Evolutionary conservation across 2,113 vertebrate species (phyloP).

Genomic region (Delphinapterus leucas): DNA sequence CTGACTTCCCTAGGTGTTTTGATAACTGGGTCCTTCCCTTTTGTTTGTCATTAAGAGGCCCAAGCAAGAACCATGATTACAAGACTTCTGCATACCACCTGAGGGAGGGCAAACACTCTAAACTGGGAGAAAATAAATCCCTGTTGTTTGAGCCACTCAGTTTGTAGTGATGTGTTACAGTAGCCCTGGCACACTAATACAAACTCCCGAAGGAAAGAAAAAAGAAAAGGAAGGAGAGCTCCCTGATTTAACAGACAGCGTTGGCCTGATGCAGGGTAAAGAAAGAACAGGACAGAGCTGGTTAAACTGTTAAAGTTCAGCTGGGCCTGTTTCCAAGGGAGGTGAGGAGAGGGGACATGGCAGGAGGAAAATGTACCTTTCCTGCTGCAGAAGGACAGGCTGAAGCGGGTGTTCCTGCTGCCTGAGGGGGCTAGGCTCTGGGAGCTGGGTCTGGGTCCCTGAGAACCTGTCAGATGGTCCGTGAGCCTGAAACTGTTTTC

Average conservation of each 20-base stretch:
- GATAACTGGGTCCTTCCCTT: neutral
- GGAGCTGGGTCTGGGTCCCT: too few relatives aligned
- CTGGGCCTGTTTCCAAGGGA: neutral
- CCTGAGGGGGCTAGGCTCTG: neutral
- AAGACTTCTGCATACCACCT: neutral
- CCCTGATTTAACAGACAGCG: neutral
- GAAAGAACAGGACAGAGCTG: neutral
- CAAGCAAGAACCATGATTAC: neutral
- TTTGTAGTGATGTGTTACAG: accelerated
- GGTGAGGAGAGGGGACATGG: accelerated
- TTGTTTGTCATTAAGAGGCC: neutral
- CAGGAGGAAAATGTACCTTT: neutral
- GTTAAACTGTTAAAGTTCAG: neutral
- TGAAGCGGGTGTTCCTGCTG: neutral
- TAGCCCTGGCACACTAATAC: too few relatives aligned
- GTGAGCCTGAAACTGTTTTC: neutral
- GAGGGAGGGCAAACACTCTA: neutral
- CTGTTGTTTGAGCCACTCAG: neutral
- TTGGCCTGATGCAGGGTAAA: neutral
- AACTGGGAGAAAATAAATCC: neutral
- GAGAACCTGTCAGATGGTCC: neutral
- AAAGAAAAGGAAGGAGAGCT: neutral
- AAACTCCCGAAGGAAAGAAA: neutral
- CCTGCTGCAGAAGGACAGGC: neutral
- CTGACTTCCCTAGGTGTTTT: neutral